Evolutionary conservation across 2,113 vertebrate genomes (phyloP), one percentile per base, ranked within the genome.

Genomic region (Dicentrarchus labrax): DNA sequence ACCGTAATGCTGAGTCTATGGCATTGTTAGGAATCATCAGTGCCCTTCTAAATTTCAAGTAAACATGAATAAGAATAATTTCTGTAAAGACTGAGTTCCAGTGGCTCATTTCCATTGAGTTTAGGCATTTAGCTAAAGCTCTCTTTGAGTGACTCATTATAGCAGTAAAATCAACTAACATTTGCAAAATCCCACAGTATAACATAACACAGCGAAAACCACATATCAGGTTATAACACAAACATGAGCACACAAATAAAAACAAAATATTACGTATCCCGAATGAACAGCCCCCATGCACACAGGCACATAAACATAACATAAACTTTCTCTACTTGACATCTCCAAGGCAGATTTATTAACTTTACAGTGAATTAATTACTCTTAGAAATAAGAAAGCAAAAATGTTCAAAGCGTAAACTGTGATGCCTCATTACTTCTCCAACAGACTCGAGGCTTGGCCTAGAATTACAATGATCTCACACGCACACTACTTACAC

Each of bases 401-500:
- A 4, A 50, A 83, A 69, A 62, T 39, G 59, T 67, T 79, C 76
- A 84, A 86, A 84, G 84, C 0, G 6, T 77, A 77, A 88, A 87
- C 83, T 48, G 45, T 51, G 65, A 77, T 1, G 83, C 43, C 81
- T 92, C 88, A 87, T 92, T 91, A 87, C 77, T 53, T 83, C 69
- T 61, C 73, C 4, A 12, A 83, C 82, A 89, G 64, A 74, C 68
- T 66, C 45, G 53, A 83, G 84, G 17, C 66, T 60, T 74, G 78
- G 79, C 7, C 38, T 60, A 70, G 82, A 81, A 92, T 86, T 74
- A 80, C 82, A 81, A 89, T 71, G 61, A 85, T 74, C 24, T 41
- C 41, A n/a, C 22, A 61, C 36, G 24, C 19, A 65, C 50, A 47
- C 47, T 30, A 30, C 30, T 30, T 30, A 30, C 1, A 10, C 38